Percentiles rank a stretch among this genome's conserved stretches.
These are phyloP conservation scores for Acanthisitta chloris DNA, from an alignment of 2,113 vertebrate genomes.

Conservation along the genomic window DNA sequence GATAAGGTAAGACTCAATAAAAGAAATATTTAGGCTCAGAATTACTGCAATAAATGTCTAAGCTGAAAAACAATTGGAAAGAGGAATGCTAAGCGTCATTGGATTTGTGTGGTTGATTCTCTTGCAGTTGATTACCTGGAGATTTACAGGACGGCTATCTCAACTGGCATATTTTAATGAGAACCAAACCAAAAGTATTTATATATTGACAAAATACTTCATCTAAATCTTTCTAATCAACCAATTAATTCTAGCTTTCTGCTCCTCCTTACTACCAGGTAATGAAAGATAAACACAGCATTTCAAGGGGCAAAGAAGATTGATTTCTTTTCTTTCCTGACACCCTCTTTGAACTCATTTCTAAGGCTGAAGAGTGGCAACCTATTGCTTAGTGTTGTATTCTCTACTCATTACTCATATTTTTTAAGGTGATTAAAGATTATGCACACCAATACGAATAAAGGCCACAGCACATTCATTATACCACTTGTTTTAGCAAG, in stretches of 20 bases:
- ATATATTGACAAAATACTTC: not conserved
- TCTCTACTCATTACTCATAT: not conserved
- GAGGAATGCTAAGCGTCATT: not conserved
- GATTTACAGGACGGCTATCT: not conserved
- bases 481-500: not conserved
- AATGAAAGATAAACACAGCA: not conserved
- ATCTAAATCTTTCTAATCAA: constrained; percentile 18
- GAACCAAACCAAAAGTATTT: not conserved
- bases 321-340: not conserved
- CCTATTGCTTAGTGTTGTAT: not conserved
- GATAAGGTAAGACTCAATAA: rapidly evolving
- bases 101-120: not conserved
- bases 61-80: not conserved
- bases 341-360: not conserved
- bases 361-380: not conserved
- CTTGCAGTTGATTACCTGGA: not conserved
- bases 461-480: not conserved
- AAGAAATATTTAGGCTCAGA: not conserved
- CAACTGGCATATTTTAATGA: not conserved
- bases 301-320: not conserved
- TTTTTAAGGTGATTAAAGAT: constrained; percentile 8
- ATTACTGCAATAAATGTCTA: not conserved
- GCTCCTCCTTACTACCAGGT: not conserved
- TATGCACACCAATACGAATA: not conserved
- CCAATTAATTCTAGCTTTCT: not conserved